A percentile compares a stretch with the other conserved stretches of the same genome.
These are phyloP conservation scores for Ctenicera cuprea DNA, from an alignment of 2,888 invertebrate genomes.

Conservation along the genomic window DNA sequence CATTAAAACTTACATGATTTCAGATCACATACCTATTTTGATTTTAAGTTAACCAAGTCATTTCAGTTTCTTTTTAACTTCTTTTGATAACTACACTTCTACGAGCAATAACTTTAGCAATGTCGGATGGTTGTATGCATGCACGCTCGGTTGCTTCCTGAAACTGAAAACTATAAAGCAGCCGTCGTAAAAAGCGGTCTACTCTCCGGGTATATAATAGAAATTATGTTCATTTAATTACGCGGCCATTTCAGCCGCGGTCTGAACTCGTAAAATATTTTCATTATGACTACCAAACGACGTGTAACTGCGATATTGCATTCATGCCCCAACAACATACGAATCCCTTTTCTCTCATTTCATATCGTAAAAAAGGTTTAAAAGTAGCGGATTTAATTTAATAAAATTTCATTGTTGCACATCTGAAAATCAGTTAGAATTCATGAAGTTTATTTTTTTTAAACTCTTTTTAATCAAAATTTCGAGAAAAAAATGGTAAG, in stretches of 20 bases:
- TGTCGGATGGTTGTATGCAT: constrained; percentile 7
- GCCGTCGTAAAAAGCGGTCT: constrained; percentile 40
- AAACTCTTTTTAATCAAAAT: no score
- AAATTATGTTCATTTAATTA: constrained; percentile 50
- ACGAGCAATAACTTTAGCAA: neutral
- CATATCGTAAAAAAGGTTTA: constrained; percentile 1
- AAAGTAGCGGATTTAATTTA: constrained; percentile 5
- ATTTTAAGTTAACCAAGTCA: no score
- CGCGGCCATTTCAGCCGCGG: constrained; percentile 34
- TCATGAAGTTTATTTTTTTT: no score
- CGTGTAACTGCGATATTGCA: constrained; percentile 44
- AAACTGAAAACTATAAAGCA: constrained; percentile 47
- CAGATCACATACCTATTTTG: no score
- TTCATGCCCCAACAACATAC: constrained; percentile 28
- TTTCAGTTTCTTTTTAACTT: no score
- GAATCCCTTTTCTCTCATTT: constrained; percentile 25
- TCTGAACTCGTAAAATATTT: constrained; percentile 48
- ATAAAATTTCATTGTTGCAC: neutral
- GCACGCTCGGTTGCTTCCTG: constrained; percentile 5
- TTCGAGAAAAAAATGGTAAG: no score
- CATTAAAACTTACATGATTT: no score
- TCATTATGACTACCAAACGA: constrained; percentile 46
- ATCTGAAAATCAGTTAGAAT: no score
- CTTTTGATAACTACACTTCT: neutral
- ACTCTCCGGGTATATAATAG: constrained; percentile 32